Evolutionary conservation across 1,140 invertebrate genomes (phyloP), one percentile per base, ranked within the genome.

Genomic region (Orussus abietinus): DNA sequence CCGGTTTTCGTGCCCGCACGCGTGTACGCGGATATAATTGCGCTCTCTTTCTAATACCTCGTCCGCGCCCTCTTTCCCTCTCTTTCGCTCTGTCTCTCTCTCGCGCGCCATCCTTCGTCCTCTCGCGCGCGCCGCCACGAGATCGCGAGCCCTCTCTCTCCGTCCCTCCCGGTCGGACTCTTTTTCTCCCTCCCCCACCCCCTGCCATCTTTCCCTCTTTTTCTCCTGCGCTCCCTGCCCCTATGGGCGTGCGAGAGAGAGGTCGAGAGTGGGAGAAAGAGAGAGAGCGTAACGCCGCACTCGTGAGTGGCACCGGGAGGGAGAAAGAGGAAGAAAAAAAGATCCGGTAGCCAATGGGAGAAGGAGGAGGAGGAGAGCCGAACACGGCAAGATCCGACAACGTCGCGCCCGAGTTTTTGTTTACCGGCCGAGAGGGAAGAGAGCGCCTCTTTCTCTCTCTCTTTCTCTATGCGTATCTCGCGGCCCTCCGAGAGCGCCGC

Each of bases 381-480:
- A 35, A 52, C 56, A 56, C 57, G 56, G 56, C 51, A 64, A 64
- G 60, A 64, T 62, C 62, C 60, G 62, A 64, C 62, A 64, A 64
- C 62, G 59, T 61, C 59, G 62, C 62, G 52, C 43, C 34, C 25
- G 52, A 61, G 58, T 62, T 62, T 62, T 62, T 64, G 60, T 64
- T 62, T 59, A 61, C 57, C 54, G 54, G 54, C 51, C 54, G 49
- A 45, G 43, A 22, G 31, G 39, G 38, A 36, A 32, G 35, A 48
- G 25, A 36, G 38, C 35, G 9, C 11, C 28, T 28, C 10, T 15
- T 26, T 38, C 12, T n/a, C 7, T 11, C n/a, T 2, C 37, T n/a
- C 25, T n/a, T 28, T 17, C 18, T 32, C n/a, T 10, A 3, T 4
- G 19, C 10, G 2, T n/a, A 28, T 31, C 38, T 22, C 36, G n/a